These are phyloP conservation scores for Pheosia gnoma DNA, from an alignment of 2,888 invertebrate species.

Conservation along the genomic window DNA sequence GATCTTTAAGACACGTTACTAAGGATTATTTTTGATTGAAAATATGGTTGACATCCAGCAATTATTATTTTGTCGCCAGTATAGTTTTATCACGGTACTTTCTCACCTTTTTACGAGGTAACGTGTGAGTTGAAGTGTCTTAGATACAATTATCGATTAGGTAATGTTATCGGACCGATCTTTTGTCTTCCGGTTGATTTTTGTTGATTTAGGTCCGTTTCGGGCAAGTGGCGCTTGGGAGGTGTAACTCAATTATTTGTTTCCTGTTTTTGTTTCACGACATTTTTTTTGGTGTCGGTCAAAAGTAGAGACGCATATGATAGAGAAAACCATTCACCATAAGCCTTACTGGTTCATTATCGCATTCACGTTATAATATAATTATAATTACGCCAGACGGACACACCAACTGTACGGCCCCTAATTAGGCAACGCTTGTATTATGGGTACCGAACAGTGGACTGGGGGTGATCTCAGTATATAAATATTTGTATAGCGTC, in stretches of 20 bases:
- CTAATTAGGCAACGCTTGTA: too few relatives aligned
- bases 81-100: constrained; percentile 81
- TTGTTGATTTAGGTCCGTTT: constrained; percentile 76
- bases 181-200: constrained; percentile 81
- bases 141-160: constrained; percentile 84
- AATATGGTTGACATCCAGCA: background rate
- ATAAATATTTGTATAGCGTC: too few relatives aligned
- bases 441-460: too few relatives aligned
- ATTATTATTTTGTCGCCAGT: constrained; percentile 43
- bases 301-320: background rate
- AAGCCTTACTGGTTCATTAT: too few relatives aligned
- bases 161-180: constrained; percentile 80
- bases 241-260: constrained; percentile 44
- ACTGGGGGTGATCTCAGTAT: too few relatives aligned
- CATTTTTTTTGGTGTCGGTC: constrained; percentile 4
- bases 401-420: too few relatives aligned
- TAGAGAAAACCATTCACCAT: too few relatives aligned
- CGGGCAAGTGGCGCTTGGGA: constrained; percentile 61
- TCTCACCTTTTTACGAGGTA: constrained; percentile 82
- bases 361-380: too few relatives aligned
- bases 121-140: constrained; percentile 81
- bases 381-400: too few relatives aligned
- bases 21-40: constrained; percentile 35
- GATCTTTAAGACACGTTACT: constrained; percentile 18
- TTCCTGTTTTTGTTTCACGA: constrained; percentile 56